Conservation (phyloP, 2,797 vertebrate species). For the Tiaroga cobitis region DNA sequence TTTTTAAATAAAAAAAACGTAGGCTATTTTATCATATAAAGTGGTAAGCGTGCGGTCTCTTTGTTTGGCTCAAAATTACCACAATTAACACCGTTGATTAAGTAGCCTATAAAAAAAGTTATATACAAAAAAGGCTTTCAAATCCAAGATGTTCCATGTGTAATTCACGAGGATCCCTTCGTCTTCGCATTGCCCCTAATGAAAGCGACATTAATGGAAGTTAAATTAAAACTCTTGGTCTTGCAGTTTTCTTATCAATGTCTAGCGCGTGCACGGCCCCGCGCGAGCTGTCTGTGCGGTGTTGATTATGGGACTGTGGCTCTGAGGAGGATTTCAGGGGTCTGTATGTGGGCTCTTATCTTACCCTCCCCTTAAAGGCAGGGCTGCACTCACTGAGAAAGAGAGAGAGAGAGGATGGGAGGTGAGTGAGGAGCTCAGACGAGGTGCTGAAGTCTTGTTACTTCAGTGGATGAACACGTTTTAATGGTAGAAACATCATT, state of each 20-base stretch:
- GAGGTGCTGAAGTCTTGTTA: background rate
- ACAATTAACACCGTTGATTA: constrained; percentile 4
- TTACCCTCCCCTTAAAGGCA: constrained; percentile 64
- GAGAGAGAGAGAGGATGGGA: constrained; percentile 18
- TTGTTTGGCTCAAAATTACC: constrained; percentile 1
- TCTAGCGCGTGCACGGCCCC: constrained; percentile 63
- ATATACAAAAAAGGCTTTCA: constrained; percentile 3
- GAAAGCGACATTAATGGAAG: constrained; percentile 10
- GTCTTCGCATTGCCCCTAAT: constrained; percentile 9
- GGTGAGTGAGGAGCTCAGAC: background rate
- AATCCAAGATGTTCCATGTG: background rate
- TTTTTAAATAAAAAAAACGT: background rate
- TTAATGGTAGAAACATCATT: background rate
- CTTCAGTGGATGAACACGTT: background rate
- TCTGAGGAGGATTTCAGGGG: constrained; percentile 46
- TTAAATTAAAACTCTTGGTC: constrained; percentile 26
- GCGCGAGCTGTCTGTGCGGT: constrained; percentile 72
- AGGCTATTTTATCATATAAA: background rate
- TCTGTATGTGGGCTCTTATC: constrained; percentile 55
- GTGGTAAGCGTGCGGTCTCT: background rate
- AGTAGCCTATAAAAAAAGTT: background rate
- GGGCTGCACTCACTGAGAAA: constrained; percentile 31
- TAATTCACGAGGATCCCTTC: background rate
- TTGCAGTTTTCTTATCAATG: constrained; percentile 73
- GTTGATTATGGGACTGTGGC: constrained; percentile 74